These are phyloP conservation scores for Drosophila mercatorum DNA, from an alignment of 2,888 invertebrate genomes.

Conservation along the genomic window DNA sequence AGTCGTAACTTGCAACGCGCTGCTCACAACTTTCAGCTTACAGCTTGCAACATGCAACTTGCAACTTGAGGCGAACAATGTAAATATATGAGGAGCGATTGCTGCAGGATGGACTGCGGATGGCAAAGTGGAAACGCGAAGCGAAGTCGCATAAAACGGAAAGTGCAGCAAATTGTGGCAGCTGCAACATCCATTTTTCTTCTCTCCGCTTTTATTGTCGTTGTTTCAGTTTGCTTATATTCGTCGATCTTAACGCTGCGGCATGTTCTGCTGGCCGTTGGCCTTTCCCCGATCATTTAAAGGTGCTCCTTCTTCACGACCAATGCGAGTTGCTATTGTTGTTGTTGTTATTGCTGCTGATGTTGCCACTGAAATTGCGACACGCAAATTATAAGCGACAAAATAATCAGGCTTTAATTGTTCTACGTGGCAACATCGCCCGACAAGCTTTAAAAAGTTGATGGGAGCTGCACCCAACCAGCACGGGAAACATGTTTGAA, in stretches of 20 bases:
- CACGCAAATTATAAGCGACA: slow-evolving; percentile 76
- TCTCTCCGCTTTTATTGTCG: slow-evolving; percentile 7
- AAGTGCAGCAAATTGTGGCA: slow-evolving; percentile 81
- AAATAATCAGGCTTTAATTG: slow-evolving; percentile 77
- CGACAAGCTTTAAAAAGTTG: slow-evolving; percentile 7
- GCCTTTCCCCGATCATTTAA: slow-evolving; percentile 70
- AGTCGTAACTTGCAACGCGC: slow-evolving; percentile 25
- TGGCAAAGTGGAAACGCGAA: slow-evolving; percentile 42
- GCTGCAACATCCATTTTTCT: slow-evolving; percentile 66
- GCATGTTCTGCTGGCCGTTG: slow-evolving; percentile 67
- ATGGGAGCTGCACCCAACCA: neutral
- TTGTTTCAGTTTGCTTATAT: slow-evolving; percentile 20
- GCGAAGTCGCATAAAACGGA: slow-evolving; percentile 77
- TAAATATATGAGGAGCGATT: slow-evolving; percentile 51
- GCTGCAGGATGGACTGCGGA: slow-evolving; percentile 44
- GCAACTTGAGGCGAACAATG: slow-evolving; percentile 31
- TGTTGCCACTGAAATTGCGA: slow-evolving; percentile 44
- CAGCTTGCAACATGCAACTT: slow-evolving; percentile 5
- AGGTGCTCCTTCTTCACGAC: slow-evolving; percentile 36
- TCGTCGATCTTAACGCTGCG: slow-evolving; percentile 45
- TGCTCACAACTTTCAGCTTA: neutral
- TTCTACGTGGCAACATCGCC: slow-evolving; percentile 50
- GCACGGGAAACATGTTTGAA: neutral
- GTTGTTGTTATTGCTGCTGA: slow-evolving; percentile 1
- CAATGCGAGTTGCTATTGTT: slow-evolving; percentile 33